Conservation (phyloP, 2,113 vertebrate genomes). For the Myiozetetes cayanensis region DNA sequence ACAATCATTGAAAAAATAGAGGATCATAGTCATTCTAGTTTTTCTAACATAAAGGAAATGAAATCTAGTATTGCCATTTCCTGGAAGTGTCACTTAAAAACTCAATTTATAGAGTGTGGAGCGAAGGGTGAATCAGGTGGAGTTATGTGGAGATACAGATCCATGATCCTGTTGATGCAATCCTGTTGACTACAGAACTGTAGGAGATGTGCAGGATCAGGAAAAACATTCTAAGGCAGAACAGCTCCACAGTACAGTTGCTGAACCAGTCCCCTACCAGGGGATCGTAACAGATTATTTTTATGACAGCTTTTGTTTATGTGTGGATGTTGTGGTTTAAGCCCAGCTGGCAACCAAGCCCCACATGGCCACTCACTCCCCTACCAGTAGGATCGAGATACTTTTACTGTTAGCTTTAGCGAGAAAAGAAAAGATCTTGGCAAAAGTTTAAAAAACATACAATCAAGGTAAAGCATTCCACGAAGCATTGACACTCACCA, state of each 20-base stretch:
- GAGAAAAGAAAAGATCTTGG: not conserved
- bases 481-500: not conserved
- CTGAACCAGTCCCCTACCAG: not conserved
- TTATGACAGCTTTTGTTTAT: not conserved
- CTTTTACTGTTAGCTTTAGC: not conserved
- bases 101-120: accelerated
- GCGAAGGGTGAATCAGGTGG: not conserved
- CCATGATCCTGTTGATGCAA: not conserved
- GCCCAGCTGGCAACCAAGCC: not conserved
- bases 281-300: not conserved
- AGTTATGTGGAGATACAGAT: not conserved
- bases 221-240: not conserved
- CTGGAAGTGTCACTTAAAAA: not conserved
- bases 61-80: not conserved
- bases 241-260: not conserved
- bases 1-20: not conserved
- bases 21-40: not conserved
- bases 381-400: not conserved
- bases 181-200: not conserved
- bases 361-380: not conserved
- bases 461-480: not conserved
- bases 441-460: not conserved
- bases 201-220: not conserved
- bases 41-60: not conserved
- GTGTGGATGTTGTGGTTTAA: not conserved